phyloP scores from a whole-genome alignment of 2,797 vertebrate species.

The Caiman crocodilus region DNA sequence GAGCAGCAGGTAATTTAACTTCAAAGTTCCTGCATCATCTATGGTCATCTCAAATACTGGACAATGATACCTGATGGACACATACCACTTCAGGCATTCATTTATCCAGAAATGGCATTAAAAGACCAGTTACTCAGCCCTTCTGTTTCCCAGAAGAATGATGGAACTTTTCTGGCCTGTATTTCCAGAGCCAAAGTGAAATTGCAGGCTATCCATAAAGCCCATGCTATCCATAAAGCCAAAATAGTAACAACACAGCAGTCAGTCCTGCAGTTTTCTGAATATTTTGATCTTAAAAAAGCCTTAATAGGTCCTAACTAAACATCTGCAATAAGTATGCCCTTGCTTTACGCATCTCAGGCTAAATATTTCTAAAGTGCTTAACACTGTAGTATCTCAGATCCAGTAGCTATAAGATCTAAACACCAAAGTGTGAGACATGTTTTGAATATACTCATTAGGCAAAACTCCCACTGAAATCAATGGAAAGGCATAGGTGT shows the following conservation, averaged over 20 bases:
- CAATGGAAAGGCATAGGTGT: background rate
- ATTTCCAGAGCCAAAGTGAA: conserved; percentile 29
- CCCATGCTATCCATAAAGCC: background rate
- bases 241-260: conserved; percentile 14
- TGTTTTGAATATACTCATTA: conserved; percentile 51
- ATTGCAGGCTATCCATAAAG: background rate
- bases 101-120: conserved; percentile 1
- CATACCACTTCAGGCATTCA: background rate
- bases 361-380: background rate
- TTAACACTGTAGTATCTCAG: background rate
- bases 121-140: background rate
- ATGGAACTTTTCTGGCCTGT: conserved; percentile 24
- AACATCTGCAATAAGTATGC: conserved; percentile 29
- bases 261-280: conserved; percentile 26
- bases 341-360: background rate
- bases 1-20: conserved; percentile 1
- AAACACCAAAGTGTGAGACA: conserved; percentile 23
- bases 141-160: conserved; percentile 9
- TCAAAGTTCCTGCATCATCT: background rate
- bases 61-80: background rate
- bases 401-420: background rate
- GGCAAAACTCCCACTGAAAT: conserved; percentile 19
- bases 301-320: conserved; percentile 3
- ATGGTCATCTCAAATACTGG: background rate
- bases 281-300: conserved; percentile 1